phyloP scores from a whole-genome alignment of 2,888 invertebrate genomes.

The Caenorhabditis afra region DNA sequence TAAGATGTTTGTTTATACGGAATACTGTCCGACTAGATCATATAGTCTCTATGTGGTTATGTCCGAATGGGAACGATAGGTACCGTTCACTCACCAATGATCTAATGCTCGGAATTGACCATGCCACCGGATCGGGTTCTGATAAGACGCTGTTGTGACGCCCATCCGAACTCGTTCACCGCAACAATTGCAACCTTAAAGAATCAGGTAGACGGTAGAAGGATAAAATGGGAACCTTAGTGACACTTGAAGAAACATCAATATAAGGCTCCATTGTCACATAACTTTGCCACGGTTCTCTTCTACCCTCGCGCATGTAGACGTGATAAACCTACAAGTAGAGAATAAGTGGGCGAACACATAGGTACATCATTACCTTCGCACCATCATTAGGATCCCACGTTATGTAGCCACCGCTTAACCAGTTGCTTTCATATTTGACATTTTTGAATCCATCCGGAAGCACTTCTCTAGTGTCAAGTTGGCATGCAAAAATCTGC shows the following conservation, averaged over 20 bases:
- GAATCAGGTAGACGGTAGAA: neutral
- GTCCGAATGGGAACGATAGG: neutral
- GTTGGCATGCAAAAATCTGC: constrained; percentile 59
- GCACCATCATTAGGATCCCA: constrained; percentile 46
- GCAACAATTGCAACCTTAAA: constrained; percentile 57
- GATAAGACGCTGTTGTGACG: constrained; percentile 34
- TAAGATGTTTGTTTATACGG: constrained; percentile 15
- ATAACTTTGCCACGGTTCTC: constrained; percentile 32
- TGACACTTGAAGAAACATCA: neutral
- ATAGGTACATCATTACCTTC: constrained; percentile 18
- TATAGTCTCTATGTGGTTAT: too few relatives aligned
- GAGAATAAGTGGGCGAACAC: too few relatives aligned
- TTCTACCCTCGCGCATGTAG: constrained; percentile 27
- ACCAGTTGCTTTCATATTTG: too few relatives aligned
- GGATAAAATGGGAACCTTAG: neutral
- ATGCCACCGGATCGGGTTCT: constrained; percentile 9
- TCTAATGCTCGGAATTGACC: constrained; percentile 22
- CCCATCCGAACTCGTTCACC: constrained; percentile 56
- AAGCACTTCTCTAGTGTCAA: constrained; percentile 26
- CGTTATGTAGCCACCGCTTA: neutral
- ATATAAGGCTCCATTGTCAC: constrained; percentile 13
- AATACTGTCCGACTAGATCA: neutral
- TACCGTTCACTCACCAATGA: constrained; percentile 41
- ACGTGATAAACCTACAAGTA: constrained; percentile 52
- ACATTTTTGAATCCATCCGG: constrained; percentile 41